Conservation (phyloP, 2,888 invertebrate species). For the Agrotis segetum region DNA sequence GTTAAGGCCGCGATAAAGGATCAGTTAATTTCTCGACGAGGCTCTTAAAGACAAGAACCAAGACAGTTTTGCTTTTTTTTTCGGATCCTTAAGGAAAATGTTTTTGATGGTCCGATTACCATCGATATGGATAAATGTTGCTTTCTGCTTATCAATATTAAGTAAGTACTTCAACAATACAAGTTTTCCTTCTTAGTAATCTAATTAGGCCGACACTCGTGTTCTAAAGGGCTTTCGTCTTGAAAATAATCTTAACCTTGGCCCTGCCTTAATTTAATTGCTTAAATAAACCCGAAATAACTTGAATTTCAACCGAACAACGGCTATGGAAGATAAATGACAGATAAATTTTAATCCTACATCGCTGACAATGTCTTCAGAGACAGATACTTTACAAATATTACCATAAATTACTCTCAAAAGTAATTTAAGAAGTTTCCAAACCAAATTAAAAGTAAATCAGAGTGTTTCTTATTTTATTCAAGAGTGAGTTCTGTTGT, state of each 20-base stretch:
- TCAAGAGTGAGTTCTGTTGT: slow-evolving; percentile 51
- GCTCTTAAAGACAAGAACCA: slow-evolving; percentile 17
- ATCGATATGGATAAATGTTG: slow-evolving; percentile 3
- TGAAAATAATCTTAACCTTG: not conserved
- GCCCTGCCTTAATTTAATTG: not conserved
- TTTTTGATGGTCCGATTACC: slow-evolving; percentile 13
- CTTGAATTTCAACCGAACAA: slow-evolving; percentile 1
- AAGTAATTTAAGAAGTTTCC: slow-evolving; percentile 52
- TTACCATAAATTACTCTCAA: slow-evolving; percentile 48
- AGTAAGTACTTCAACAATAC: not conserved
- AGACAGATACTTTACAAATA: slow-evolving; percentile 46
- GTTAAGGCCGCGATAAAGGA: slow-evolving; percentile 55
- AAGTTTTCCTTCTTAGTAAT: not conserved
- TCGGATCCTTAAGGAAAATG: slow-evolving; percentile 16
- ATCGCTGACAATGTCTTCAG: slow-evolving; percentile 29
- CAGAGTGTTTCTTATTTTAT: slow-evolving; percentile 53
- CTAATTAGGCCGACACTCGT: not conserved
- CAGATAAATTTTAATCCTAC: slow-evolving; percentile 26
- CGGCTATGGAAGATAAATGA: slow-evolving; percentile 15
- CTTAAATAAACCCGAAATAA: slow-evolving; percentile 5
- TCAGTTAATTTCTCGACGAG: slow-evolving; percentile 62
- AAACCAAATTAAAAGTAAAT: slow-evolving; percentile 59
- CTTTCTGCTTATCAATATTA: slow-evolving; percentile 5
- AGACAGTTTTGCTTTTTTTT: slow-evolving; percentile 17
- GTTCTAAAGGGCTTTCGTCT: not conserved